Percentiles rank a stretch among this genome's conserved stretches.
Evolutionary conservation across 2,113 vertebrate species (phyloP).

Genomic region (Psittacula cyanocephala): DNA sequence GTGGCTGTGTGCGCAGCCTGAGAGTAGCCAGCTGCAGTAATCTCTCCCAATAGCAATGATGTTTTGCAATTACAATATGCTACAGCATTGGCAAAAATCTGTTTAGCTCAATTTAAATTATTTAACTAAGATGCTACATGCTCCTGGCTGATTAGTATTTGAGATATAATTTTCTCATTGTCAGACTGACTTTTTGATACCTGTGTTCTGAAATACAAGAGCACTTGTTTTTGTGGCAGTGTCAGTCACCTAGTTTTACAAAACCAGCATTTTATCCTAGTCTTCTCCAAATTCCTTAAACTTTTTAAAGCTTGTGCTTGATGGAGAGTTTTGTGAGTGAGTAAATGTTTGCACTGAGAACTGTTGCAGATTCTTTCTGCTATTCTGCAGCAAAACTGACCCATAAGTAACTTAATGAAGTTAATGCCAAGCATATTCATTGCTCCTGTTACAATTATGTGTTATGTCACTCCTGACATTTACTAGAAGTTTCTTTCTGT

Average conservation of each 20-base stretch:
- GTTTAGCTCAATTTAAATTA: neutral
- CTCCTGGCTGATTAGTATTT: neutral
- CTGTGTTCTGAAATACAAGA: neutral
- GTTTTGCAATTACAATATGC: neutral
- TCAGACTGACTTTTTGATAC: neutral
- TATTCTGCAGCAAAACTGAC: neutral
- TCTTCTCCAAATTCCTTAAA: neutral
- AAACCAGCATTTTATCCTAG: neutral
- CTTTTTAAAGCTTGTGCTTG: neutral
- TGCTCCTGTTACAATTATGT: neutral
- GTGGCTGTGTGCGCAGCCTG: rapidly evolving
- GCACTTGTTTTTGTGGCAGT: neutral
- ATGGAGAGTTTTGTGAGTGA: neutral
- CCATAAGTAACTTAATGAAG: neutral
- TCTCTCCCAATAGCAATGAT: neutral
- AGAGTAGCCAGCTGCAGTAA: neutral
- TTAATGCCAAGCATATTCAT: neutral
- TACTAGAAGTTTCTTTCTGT: neutral
- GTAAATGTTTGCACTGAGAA: rapidly evolving
- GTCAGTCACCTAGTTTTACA: neutral
- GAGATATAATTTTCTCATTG: neutral
- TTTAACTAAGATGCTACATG: neutral
- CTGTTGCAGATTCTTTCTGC: neutral
- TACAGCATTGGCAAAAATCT: neutral
- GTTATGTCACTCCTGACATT: neutral